Evolutionary conservation across 92 coral and sea anemone genomes (phyloP).

Genomic region (Phymanthus crucifer): DNA sequence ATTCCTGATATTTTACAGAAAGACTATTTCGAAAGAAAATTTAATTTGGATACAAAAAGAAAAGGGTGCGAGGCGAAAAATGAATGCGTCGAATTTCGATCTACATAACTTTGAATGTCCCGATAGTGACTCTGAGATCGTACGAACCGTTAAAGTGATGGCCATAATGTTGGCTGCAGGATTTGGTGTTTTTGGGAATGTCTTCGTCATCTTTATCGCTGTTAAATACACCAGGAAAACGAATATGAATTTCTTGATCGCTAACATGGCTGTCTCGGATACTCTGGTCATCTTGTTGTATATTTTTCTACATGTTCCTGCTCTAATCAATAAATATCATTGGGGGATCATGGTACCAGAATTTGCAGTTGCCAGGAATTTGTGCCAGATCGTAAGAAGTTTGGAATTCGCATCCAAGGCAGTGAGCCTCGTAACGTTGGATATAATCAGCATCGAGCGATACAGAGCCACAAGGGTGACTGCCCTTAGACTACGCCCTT

Average conservation of each 20-base stretch:
- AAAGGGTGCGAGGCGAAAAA: too few relatives aligned
- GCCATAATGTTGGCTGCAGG: not conserved
- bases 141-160: constrained; percentile 4
- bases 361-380: not conserved
- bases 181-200: constrained; percentile 12
- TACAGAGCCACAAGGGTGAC: constrained; percentile 13
- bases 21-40: too few relatives aligned
- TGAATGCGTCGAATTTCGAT: too few relatives aligned
- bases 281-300: not conserved
- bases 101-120: too few relatives aligned
- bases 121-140: not conserved
- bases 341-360: not conserved
- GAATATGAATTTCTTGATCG: not conserved
- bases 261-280: constrained; percentile 18
- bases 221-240: not conserved
- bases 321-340: not conserved
- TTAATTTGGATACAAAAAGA: too few relatives aligned
- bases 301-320: not conserved
- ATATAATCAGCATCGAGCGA: constrained; percentile 13
- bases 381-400: constrained; percentile 4
- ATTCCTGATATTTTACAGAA: too few relatives aligned
- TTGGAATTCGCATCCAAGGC: constrained; percentile 1
- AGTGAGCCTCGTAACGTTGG: constrained; percentile 4
- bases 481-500: not conserved
- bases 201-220: not conserved